These are phyloP conservation scores for Dipus sagitta DNA, from an alignment of 2,797 vertebrate genomes.

Conservation along the genomic window DNA sequence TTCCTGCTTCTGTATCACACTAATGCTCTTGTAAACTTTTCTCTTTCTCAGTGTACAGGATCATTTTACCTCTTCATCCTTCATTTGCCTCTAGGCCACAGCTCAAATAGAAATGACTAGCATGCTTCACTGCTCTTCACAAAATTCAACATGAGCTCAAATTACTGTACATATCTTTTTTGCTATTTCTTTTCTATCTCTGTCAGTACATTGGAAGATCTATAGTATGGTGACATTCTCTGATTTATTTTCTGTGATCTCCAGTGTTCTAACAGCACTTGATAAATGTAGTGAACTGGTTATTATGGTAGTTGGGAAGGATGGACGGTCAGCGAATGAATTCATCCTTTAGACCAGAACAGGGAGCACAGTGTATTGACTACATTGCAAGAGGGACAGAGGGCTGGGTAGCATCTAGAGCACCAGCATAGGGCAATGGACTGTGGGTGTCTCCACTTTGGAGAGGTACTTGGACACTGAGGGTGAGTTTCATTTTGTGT, in stretches of 20 bases:
- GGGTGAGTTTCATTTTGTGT: background rate
- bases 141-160: conserved; percentile 23
- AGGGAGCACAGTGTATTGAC: background rate
- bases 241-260: conserved; percentile 8
- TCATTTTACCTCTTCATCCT: background rate
- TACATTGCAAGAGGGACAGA: background rate
- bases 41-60: background rate
- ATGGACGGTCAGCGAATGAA: background rate
- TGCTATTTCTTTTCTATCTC: background rate
- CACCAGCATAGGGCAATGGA: background rate
- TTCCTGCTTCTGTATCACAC: background rate
- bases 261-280: background rate
- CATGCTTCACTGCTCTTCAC: background rate
- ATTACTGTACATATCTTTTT: background rate
- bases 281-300: background rate
- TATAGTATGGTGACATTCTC: background rate
- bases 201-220: background rate
- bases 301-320: background rate
- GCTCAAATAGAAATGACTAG: background rate
- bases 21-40: background rate
- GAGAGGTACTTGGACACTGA: background rate
- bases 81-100: background rate
- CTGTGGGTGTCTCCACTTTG: background rate
- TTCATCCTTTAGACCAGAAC: background rate
- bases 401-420: no score